Conservation (phyloP, 2,797 vertebrate genomes). For the Synaphobranchus kaupii region DNA sequence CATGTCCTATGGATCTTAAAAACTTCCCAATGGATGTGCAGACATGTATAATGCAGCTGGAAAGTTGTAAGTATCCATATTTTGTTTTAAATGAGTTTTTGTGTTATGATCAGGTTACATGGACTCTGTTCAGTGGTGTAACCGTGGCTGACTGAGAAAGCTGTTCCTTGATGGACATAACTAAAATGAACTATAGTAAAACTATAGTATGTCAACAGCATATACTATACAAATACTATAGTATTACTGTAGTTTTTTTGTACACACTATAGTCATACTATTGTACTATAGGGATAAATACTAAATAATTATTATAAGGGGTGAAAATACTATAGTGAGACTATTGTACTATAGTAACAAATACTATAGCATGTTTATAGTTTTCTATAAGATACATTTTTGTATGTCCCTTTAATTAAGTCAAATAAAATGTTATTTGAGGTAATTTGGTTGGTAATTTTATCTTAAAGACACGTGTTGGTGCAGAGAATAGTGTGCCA, state of each 20-base stretch:
- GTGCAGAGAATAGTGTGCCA: background rate
- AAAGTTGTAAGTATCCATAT: slow-evolving; percentile 77
- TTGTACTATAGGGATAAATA: no score
- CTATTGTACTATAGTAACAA: no score
- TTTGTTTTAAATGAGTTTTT: background rate
- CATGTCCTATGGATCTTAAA: slow-evolving; percentile 85
- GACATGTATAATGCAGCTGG: slow-evolving; percentile 83
- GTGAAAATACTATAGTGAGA: no score
- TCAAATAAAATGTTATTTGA: background rate
- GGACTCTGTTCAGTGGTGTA: background rate
- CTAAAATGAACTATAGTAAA: no score
- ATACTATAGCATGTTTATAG: no score
- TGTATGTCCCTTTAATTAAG: no score
- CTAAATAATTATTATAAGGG: no score
- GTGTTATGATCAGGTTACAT: background rate
- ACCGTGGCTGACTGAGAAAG: background rate
- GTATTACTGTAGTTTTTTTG: no score
- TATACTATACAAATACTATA: no score
- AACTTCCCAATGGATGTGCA: slow-evolving; percentile 88
- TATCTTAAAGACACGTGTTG: background rate
- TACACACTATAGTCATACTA: no score
- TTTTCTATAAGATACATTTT: no score
- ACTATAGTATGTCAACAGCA: no score
- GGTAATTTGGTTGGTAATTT: background rate
- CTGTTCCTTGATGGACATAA: background rate